Evolutionary conservation across 2,797 vertebrate species (phyloP).

Genomic region (Sebastes vulpes): DNA sequence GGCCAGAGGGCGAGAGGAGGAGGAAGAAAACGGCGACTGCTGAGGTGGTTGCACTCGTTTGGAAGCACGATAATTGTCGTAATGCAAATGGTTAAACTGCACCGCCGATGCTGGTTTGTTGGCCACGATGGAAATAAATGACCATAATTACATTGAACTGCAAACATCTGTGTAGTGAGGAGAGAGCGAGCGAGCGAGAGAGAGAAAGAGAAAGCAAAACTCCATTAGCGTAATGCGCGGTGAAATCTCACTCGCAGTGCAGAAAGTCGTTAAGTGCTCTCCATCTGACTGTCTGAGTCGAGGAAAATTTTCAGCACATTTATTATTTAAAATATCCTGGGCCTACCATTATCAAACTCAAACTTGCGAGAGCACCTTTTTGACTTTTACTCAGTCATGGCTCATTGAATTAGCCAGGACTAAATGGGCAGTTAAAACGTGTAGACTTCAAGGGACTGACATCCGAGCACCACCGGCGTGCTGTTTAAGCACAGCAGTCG

Average conservation of each 20-base stretch:
- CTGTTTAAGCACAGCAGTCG: slow-evolving; percentile 6
- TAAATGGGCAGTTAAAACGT: slow-evolving; percentile 64
- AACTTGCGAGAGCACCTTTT: slow-evolving; percentile 65
- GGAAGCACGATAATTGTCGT: slow-evolving; percentile 54
- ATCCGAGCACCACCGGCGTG: slow-evolving; percentile 20
- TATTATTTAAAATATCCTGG: slow-evolving; percentile 85
- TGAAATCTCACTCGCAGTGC: slow-evolving; percentile 84
- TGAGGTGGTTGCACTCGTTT: slow-evolving; percentile 40
- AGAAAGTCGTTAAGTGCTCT: slow-evolving; percentile 87
- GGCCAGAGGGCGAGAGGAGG: slow-evolving; percentile 17
- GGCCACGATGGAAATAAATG: slow-evolving; percentile 83
- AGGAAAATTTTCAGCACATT: slow-evolving; percentile 82
- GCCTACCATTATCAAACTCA: slow-evolving; percentile 69
- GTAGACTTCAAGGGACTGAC: slow-evolving; percentile 49
- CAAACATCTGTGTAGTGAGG: slow-evolving; percentile 81
- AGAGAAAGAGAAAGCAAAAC: slow-evolving; percentile 74
- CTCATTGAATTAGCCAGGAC: slow-evolving; percentile 69
- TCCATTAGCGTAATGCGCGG: slow-evolving; percentile 88
- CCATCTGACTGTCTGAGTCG: slow-evolving; percentile 86
- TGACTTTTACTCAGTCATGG: slow-evolving; percentile 71
- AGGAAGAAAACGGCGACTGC: not conserved
- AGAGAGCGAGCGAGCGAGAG: slow-evolving; percentile 29
- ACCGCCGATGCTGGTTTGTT: slow-evolving; percentile 62
- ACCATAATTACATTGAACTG: slow-evolving; percentile 86
- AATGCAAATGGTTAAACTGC: slow-evolving; percentile 72